Conservation (phyloP, 2,797 vertebrate genomes). For the Hozukius guyotensis region DNA sequence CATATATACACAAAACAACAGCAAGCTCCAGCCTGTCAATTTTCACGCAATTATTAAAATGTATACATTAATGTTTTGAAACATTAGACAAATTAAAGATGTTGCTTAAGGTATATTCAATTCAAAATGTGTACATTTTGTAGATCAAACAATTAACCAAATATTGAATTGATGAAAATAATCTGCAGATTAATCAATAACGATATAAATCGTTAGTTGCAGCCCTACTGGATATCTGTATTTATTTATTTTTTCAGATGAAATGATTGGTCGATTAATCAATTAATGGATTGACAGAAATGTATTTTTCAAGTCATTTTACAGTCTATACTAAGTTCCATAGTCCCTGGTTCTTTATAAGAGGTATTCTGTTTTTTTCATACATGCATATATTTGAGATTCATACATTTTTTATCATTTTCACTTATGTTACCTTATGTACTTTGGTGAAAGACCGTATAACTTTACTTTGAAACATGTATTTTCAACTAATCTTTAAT, state of each 20-base stretch:
- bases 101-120: background rate
- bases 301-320: no score
- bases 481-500: background rate
- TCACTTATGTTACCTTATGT: background rate
- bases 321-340: no score
- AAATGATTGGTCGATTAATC: background rate
- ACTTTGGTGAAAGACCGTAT: no score
- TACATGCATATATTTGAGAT: background rate
- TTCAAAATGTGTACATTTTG: no score
- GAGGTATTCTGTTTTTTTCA: background rate
- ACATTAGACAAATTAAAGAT: background rate
- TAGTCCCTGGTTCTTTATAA: no score
- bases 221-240: background rate
- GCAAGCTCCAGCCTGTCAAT: background rate
- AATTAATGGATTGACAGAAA: background rate
- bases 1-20: no score
- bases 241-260: background rate
- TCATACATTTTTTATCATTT: background rate
- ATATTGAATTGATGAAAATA: background rate
- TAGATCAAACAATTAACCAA: background rate
- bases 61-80: no score
- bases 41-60: background rate
- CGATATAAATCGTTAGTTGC: background rate
- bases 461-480: background rate
- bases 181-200: background rate